Conservation (phyloP, 2,888 invertebrate species). For the Yponomeuta evonymella region DNA sequence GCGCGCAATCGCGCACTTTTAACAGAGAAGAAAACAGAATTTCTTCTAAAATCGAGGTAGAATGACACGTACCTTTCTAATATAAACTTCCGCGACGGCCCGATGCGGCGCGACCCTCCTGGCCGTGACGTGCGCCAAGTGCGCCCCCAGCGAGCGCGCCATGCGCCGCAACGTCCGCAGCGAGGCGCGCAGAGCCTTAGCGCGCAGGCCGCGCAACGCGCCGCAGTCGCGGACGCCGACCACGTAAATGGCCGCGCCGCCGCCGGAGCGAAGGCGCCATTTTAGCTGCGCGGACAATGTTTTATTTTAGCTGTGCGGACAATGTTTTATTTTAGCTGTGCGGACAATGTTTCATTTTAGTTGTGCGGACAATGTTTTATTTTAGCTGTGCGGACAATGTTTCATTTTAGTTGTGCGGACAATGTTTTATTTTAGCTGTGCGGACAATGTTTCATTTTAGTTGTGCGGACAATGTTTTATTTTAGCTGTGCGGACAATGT, state of each 20-base stretch:
- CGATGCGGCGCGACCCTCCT: constrained; percentile 62
- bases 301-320: too few species aligned
- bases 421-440: too few species aligned
- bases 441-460: too few species aligned
- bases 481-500: background rate
- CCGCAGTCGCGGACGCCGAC: constrained; percentile 96
- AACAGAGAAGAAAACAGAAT: too few species aligned
- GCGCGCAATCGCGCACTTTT: too few species aligned
- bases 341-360: too few species aligned
- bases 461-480: background rate
- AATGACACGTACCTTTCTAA: background rate
- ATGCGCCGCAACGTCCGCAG: constrained; percentile 90
- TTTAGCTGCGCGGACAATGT: constrained; percentile 80
- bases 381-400: too few species aligned
- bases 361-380: too few species aligned
- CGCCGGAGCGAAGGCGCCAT: constrained; percentile 92
- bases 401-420: too few species aligned
- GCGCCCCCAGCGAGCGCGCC: constrained; percentile 91
- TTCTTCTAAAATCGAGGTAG: too few species aligned
- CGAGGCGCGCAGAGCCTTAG: constrained; percentile 90
- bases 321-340: too few species aligned
- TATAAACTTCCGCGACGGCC: constrained; percentile 81
- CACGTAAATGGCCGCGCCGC: constrained; percentile 98
- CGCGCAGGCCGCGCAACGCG: constrained; percentile 87
- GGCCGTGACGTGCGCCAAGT: constrained; percentile 54